phyloP scores from a whole-genome alignment of 1,140 invertebrate species.

The Battus philenor region DNA sequence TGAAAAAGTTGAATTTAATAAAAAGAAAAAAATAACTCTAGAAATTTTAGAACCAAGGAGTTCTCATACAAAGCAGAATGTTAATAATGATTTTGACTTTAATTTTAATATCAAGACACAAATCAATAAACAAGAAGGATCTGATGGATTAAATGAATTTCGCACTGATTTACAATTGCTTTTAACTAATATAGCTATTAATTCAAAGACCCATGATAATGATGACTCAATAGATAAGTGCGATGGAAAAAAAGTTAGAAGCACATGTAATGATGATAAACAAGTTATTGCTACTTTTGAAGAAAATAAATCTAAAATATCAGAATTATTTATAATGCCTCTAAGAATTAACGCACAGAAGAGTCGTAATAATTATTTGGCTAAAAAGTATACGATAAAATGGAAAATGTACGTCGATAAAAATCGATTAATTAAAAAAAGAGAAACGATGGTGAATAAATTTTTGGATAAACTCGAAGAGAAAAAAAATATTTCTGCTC shows the following conservation, averaged over 20 bases:
- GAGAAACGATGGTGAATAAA: constrained; percentile 42
- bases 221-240: constrained; percentile 20
- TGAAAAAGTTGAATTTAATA: no score
- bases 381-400: constrained; percentile 43
- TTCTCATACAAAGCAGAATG: neutral
- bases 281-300: constrained; percentile 6
- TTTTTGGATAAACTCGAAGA: constrained; percentile 61
- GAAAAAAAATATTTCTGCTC: constrained; percentile 36
- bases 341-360: constrained; percentile 28
- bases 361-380: constrained; percentile 27
- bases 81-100: constrained; percentile 1
- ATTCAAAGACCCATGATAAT: constrained; percentile 25
- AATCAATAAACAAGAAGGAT: neutral
- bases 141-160: constrained; percentile 10
- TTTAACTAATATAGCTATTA: constrained; percentile 52
- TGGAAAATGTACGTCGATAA: constrained; percentile 37
- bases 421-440: constrained; percentile 36
- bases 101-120: constrained; percentile 3
- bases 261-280: constrained; percentile 10
- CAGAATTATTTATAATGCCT: constrained; percentile 25
- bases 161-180: constrained; percentile 47
- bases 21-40: constrained; percentile 2
- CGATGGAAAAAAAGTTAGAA: constrained; percentile 5
- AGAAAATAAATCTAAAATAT: constrained; percentile 14
- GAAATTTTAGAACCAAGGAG: constrained; percentile 1